Percentiles rank a stretch among this genome's conserved stretches.
Evolutionary conservation across 2,113 vertebrate species (phyloP).

Genomic region (Dipodomys ordii): DNA sequence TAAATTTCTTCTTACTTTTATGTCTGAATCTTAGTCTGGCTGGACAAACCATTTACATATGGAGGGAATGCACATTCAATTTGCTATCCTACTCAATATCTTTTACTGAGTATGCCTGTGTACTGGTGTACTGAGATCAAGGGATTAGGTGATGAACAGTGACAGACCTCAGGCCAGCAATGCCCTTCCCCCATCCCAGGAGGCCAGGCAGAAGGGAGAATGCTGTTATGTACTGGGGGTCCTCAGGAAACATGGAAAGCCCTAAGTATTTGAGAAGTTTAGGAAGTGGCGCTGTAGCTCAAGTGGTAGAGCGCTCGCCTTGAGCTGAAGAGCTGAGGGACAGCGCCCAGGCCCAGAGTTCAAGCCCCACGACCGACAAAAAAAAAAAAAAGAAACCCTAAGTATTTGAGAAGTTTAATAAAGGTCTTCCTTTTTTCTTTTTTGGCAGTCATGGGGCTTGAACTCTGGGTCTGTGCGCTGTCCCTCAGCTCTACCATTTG

Average conservation of each 20-base stretch:
- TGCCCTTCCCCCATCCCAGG: neutral
- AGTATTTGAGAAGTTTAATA: conserved; percentile 30
- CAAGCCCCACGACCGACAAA: too few relatives aligned
- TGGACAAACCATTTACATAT: neutral
- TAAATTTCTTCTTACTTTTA: conserved; percentile 25
- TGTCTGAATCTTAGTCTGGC: conserved; percentile 9
- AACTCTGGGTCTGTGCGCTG: too few relatives aligned
- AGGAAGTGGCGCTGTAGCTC: too few relatives aligned
- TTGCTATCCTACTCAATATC: conserved; percentile 5
- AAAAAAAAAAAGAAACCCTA: too few relatives aligned
- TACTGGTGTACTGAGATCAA: neutral
- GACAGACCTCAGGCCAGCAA: conserved; percentile 13
- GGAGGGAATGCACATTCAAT: conserved; percentile 16
- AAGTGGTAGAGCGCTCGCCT: too few relatives aligned
- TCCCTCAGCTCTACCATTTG: too few relatives aligned
- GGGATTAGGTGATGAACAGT: neutral
- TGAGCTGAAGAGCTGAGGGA: too few relatives aligned
- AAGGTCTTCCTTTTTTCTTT: neutral
- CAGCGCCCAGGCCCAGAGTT: too few relatives aligned
- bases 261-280: conserved; percentile 6
- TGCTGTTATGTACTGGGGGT: neutral
- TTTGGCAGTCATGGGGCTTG: too few relatives aligned
- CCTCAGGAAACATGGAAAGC: conserved; percentile 14
- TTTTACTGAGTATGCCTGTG: neutral
- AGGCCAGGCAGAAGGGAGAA: neutral